Base-by-base conservation (phyloP, 2,797 vertebrate species). In the Nyctalus aviator region DNA sequence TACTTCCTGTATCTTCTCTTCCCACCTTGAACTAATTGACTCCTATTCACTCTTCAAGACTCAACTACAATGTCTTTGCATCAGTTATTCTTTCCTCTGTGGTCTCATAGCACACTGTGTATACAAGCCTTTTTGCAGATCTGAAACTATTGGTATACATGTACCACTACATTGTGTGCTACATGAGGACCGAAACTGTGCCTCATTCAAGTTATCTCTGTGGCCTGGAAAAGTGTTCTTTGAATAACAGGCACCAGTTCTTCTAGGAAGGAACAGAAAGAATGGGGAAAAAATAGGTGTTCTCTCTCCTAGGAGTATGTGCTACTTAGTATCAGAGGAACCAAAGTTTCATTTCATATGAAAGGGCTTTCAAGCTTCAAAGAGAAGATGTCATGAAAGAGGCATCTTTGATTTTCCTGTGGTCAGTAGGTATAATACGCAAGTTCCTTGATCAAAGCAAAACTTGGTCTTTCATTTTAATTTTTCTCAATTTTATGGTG, bases 311-410 rank as follows among this genome's bases (percentile, higher is more conserved):
- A 48, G 55, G 13, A 83, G 23, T 62, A 69, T 37, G 20, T 88
- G 27, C 44, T 53, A 27, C 41, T 53, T 79, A 46, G 6, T 84
- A 83, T 87, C 37, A 46, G 25, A 37, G 15, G 37, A 50, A 44
- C 44, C 1, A 18, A 93, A 88, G 35, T 64, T 84, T 78, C 25
- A 88, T 32, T 68, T 78, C 46, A 46, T 66, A 23, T 81, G 30
- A 69, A 79, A 91, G 25, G 75, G 20, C 88, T 77, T 85, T 64
- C 62, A 85, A n/a, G 41, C 46, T 81, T 81, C 71, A 88, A 78
- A 55, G 37, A 79, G 14, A 91, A 84, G 53, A 18, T 76, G 12
- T 72, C 82, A 90, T 46, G 66, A 85, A 91, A 84, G 81, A 75
- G 68, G 48, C 46, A 79, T 32, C 57, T 57, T 75, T 8, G 13